A percentile compares a stretch with the other conserved stretches of the same genome.
Evolutionary conservation across 2,113 vertebrate genomes (phyloP).

Genomic region (Tragelaphus buxtoni): DNA sequence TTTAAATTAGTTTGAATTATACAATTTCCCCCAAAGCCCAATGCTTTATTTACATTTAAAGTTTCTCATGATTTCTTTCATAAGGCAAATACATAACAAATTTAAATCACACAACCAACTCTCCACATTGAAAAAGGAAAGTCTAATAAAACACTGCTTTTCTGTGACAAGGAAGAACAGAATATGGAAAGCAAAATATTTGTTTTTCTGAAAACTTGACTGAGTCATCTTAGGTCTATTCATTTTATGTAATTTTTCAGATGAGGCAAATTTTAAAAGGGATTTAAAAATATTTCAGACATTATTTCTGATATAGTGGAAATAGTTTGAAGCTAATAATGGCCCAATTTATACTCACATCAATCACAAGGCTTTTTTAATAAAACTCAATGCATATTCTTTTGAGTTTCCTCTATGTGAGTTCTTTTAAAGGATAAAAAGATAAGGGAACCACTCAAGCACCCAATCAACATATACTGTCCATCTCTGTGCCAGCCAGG

Average conservation of each 20-base stretch:
- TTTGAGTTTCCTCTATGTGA: neutral
- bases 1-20: constrained; percentile 32
- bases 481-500: neutral
- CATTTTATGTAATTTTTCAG: constrained; percentile 22
- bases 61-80: neutral
- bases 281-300: constrained; percentile 2
- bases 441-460: neutral
- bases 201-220: constrained; percentile 30
- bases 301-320: constrained; percentile 18
- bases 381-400: neutral
- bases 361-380: constrained; percentile 30
- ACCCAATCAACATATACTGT: neutral
- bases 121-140: constrained; percentile 14
- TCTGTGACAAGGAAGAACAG: constrained; percentile 28
- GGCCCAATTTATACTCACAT: neutral
- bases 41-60: constrained; percentile 30
- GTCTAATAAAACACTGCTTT: constrained; percentile 21
- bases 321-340: constrained; percentile 50
- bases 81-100: constrained; percentile 22
- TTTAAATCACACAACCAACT: constrained; percentile 34
- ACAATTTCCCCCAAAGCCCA: neutral
- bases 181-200: constrained; percentile 32
- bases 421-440: constrained; percentile 18
- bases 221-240: constrained; percentile 21
- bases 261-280: neutral